Evolutionary conservation across 2,113 vertebrate species (phyloP), one percentile per base, ranked within the genome.

Genomic region (Diphyllodes magnificus): DNA sequence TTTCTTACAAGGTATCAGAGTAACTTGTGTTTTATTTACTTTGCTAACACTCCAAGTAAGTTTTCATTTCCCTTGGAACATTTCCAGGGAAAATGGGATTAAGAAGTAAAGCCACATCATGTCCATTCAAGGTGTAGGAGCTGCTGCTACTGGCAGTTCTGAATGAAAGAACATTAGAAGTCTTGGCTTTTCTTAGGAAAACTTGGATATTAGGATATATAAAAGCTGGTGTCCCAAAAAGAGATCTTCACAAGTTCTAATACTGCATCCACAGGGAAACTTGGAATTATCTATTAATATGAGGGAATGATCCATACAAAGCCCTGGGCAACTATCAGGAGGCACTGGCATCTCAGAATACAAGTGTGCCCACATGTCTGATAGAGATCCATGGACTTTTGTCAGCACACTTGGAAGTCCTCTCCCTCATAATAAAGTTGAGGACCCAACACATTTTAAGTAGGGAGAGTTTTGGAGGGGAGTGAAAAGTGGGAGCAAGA

Each of bases 11-110:
- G 40, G 19, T 68, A 76, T 2, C 49, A 21, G n/a, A 84, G 54
- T 60, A 88, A 85, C 51, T 53, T 50, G 49, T 40, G 16, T 56
- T 95, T 84, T 94, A 88, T 93, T 96, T 92, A 82, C 87, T 94
- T 70, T 90, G 64, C 76, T 81, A 85, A 92, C 66, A 60, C 82
- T 88, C 42, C 69, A 88, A 75, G 12, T 44, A 85, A 91, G 54
- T 78, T 92, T 92, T 89, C 70, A 49, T 90, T 97, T 96, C 68
- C 80, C 64, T 83, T 96, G 86, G 85, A 94, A 81, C 10, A 19
- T 9, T 71, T 81, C 94, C 90, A 96, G 47, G n/a, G 40, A 93
- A 92, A 92, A 83, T 4, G 25, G 88, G 88, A 95, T 92, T 95
- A 95, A 78, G 60, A 47, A 77, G 60, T 31, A 81, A 72, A 23